Evolutionary conservation across 2,888 invertebrate genomes (phyloP).

Genomic region (Quadroppia sp.): DNA sequence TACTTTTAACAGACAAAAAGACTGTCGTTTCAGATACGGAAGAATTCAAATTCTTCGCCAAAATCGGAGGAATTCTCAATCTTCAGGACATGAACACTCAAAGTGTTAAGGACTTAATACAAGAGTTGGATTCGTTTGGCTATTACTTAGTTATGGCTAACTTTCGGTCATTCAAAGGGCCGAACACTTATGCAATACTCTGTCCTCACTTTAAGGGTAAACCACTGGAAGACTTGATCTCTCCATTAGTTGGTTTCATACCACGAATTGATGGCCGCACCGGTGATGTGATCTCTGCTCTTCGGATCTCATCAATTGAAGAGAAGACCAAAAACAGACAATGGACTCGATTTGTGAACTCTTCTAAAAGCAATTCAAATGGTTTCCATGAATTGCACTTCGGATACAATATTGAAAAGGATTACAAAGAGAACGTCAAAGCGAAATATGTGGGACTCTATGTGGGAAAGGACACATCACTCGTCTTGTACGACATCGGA

Average conservation of each 20-base stretch:
- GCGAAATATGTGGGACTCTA: slow-evolving; percentile 12
- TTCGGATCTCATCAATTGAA: neutral
- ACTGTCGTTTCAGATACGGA: neutral
- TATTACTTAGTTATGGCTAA: slow-evolving; percentile 7
- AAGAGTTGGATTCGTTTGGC: neutral
- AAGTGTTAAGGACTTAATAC: neutral
- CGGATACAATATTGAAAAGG: slow-evolving; percentile 2
- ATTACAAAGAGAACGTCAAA: neutral
- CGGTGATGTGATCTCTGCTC: neutral
- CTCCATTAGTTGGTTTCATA: slow-evolving; percentile 1
- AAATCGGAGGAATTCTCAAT: slow-evolving; percentile 27
- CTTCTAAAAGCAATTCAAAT: neutral
- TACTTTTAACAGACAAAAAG: neutral
- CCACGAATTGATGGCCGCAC: slow-evolving; percentile 8
- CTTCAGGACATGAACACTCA: slow-evolving; percentile 1
- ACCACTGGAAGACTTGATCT: neutral
- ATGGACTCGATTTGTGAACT: slow-evolving; percentile 12
- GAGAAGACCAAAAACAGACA: neutral
- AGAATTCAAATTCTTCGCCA: neutral
- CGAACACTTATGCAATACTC: neutral
- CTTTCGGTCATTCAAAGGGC: neutral
- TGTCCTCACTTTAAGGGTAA: neutral
- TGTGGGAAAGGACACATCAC: slow-evolving; percentile 12
- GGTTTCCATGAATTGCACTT: slow-evolving; percentile 2
- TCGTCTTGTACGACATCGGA: slow-evolving; percentile 16